Conservation (phyloP, 1,140 invertebrate species). For the Hycleus cichorii region DNA sequence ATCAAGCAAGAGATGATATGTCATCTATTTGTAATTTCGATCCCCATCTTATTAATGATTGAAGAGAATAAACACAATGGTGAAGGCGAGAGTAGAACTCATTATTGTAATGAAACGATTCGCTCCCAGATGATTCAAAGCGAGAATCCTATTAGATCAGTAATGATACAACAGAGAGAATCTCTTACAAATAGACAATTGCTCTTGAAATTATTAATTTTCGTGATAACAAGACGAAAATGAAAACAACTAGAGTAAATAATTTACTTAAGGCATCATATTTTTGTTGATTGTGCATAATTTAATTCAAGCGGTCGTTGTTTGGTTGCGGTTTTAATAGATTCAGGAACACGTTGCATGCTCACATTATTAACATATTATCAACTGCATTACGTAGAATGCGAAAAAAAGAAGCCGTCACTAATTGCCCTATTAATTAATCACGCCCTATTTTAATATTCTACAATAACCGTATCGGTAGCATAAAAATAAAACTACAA, state of each 20-base stretch:
- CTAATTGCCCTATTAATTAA: too few species aligned
- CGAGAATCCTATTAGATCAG: slow-evolving; percentile 22
- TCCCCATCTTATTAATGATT: slow-evolving; percentile 23
- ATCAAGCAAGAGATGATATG: slow-evolving; percentile 20
- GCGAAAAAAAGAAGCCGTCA: too few species aligned
- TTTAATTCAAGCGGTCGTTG: too few species aligned
- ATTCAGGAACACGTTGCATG: too few species aligned
- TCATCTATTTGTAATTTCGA: slow-evolving; percentile 26
- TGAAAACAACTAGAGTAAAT: neutral
- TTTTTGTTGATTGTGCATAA: too few species aligned
- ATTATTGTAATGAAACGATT: slow-evolving; percentile 29
- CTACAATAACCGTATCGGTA: too few species aligned
- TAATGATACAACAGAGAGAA: slow-evolving; percentile 18
- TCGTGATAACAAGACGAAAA: too few species aligned
- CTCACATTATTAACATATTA: too few species aligned
- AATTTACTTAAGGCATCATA: neutral
- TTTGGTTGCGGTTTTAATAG: too few species aligned
- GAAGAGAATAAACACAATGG: slow-evolving; percentile 24
- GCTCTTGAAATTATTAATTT: neutral
- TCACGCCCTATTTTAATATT: too few species aligned
- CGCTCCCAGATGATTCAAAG: slow-evolving; percentile 24
- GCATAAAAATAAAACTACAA: too few species aligned
- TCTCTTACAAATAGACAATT: slow-evolving; percentile 1
- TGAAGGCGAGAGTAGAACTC: slow-evolving; percentile 21
- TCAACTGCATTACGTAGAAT: too few species aligned